phyloP scores from a whole-genome alignment of 23 tunicate species.

The Trididemnum miniatum region DNA sequence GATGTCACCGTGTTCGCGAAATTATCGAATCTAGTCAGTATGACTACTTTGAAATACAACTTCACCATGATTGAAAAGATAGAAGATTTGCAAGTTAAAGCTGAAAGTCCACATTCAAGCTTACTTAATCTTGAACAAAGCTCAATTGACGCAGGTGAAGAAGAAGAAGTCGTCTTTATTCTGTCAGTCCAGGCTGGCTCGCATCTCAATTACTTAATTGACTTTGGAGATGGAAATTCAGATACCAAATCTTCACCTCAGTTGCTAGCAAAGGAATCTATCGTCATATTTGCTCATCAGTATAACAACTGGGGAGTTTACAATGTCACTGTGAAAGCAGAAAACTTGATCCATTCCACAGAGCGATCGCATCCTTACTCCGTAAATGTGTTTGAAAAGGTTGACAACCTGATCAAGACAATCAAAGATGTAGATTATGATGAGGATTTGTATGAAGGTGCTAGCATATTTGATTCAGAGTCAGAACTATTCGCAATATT shows the following conservation, averaged over 20 bases:
- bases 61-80: conserved; percentile 54
- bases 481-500: conserved; percentile 39
- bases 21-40: conserved; percentile 65
- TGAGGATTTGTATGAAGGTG: conserved; percentile 14
- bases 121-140: background rate
- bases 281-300: conserved; percentile 31
- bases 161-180: background rate
- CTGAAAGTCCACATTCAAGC: conserved; percentile 2
- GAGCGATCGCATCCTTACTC: background rate
- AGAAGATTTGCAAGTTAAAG: background rate
- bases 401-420: background rate
- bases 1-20: conserved; percentile 24
- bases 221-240: conserved; percentile 53
- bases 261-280: conserved; percentile 35
- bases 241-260: conserved; percentile 9
- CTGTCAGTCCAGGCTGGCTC: conserved; percentile 19
- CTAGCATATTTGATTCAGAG: conserved; percentile 7
- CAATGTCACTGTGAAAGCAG: conserved; percentile 22
- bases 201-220: conserved; percentile 17
- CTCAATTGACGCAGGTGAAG: background rate
- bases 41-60: background rate
- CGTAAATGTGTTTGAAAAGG: conserved; percentile 43
- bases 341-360: conserved; percentile 37
- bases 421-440: conserved; percentile 26
- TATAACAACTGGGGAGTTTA: conserved; percentile 51